Base-by-base conservation (phyloP, 2,113 vertebrate species). In the Psilopsiagon aurifrons region DNA sequence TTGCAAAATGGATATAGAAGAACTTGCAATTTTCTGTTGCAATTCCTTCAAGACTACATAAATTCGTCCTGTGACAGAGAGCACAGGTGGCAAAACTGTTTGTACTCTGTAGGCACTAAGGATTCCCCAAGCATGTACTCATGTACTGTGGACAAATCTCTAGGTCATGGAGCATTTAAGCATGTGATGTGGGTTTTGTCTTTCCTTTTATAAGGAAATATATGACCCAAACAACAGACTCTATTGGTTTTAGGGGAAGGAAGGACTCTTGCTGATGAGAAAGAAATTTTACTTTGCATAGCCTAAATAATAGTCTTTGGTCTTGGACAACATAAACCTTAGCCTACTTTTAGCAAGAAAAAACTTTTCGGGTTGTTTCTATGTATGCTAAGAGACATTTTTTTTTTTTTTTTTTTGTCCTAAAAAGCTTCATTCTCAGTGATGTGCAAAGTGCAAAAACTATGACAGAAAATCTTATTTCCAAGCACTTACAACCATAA, bases 61-160 rank as follows among this genome's bases (percentile, higher is more conserved):
- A 68, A 51, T 54, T 68, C 23, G 64, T 13, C 35, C 31, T 51
- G 18, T 63, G 19, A 25, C 67, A 28, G 25, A 86, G 13, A 71
- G 2, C 41, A 6, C 29, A 83, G 17, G 2, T 62, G 28, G 11
- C 13, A 80, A 83, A 88, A 47, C 7, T 18, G 2, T 5, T 16
- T 55, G 24, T 12, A 31, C 13, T 41, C 20, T 76, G 23, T 76
- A 57, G 17, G 44, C 37, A 52, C 27, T 43, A 29, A 74, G 66
- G 5, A 13, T 74, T 78, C 12, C 18, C 25, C 14, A 25, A 54
- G 5, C 17, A 46, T n/a, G 37, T 74, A 23, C 33, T 24, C 3
- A 16, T 14, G 4, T 17, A 70, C 16, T 28, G 6, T 0, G 1
- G 19, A 25, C 17, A 66, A 73, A 62, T 6, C 16, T 70, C 18